Conservation (phyloP, 2,888 invertebrate species). For the Drosophila conformis region DNA sequence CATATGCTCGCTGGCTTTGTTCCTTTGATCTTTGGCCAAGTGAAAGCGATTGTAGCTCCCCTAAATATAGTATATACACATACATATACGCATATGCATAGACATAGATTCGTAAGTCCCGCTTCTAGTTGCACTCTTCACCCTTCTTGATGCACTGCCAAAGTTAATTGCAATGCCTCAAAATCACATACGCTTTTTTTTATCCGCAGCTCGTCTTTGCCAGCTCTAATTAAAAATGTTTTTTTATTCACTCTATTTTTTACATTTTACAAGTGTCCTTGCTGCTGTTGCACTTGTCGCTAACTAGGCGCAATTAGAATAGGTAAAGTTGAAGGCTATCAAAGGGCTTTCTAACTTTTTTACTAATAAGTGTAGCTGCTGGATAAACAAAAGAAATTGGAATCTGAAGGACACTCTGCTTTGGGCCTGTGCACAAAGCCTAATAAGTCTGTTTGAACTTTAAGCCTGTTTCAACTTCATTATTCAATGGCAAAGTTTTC, state of each 20-base stretch:
- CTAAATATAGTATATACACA: slow-evolving; percentile 20
- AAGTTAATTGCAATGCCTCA: slow-evolving; percentile 73
- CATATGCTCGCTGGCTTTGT: slow-evolving; percentile 65
- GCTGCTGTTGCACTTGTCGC: slow-evolving; percentile 6
- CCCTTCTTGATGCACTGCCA: slow-evolving; percentile 50
- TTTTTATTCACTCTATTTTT: slow-evolving; percentile 27
- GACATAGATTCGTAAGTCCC: slow-evolving; percentile 17
- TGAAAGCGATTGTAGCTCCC: slow-evolving; percentile 72
- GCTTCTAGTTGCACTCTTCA: slow-evolving; percentile 24
- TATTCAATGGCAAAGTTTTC: background rate
- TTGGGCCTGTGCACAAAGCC: background rate
- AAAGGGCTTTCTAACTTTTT: background rate
- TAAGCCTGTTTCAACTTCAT: background rate
- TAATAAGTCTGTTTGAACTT: background rate
- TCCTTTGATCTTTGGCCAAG: slow-evolving; percentile 76
- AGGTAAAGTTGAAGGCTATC: slow-evolving; percentile 37
- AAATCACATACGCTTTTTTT: slow-evolving; percentile 33
- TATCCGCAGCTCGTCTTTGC: slow-evolving; percentile 8
- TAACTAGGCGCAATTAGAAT: slow-evolving; percentile 60
- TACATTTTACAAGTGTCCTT: slow-evolving; percentile 16
- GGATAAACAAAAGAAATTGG: background rate
- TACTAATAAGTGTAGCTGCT: background rate
- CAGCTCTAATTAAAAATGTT: slow-evolving; percentile 68
- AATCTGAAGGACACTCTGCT: background rate
- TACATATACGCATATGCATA: too few species aligned